phyloP scores from a whole-genome alignment of 2,888 invertebrate species.

The Orchesellides sinensis region DNA sequence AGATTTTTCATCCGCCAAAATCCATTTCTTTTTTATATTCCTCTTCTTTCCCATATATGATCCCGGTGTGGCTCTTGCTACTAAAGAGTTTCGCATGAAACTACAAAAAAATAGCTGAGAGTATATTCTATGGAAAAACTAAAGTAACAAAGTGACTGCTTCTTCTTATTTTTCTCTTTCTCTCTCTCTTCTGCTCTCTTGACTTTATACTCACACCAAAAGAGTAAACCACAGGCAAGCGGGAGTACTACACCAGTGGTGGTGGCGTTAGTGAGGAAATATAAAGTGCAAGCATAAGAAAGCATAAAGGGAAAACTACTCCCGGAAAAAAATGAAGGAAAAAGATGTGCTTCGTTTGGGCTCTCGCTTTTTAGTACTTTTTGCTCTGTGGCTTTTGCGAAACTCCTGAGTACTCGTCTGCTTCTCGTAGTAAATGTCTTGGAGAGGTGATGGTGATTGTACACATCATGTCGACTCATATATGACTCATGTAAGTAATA shows the following conservation, averaged over 20 bases:
- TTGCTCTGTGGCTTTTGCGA: background rate
- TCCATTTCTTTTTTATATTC: slow-evolving; percentile 45
- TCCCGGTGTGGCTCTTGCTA: slow-evolving; percentile 45
- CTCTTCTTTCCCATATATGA: slow-evolving; percentile 36
- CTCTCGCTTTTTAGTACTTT: slow-evolving; percentile 8
- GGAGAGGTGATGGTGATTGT: slow-evolving; percentile 38
- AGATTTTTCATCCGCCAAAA: slow-evolving; percentile 57
- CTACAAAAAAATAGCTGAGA: background rate
- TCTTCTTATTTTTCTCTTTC: background rate
- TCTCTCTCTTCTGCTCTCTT: slow-evolving; percentile 43
- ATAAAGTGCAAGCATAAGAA: slow-evolving; percentile 22
- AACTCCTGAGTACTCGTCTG: background rate
- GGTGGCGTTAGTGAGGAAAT: background rate
- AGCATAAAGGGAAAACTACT: slow-evolving; percentile 46
- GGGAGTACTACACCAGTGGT: slow-evolving; percentile 9
- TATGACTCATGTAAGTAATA: background rate
- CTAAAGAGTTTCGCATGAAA: too few species aligned
- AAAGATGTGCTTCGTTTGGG: slow-evolving; percentile 7
- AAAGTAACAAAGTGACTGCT: background rate
- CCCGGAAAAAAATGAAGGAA: too few species aligned
- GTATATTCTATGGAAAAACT: slow-evolving; percentile 24
- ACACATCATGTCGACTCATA: slow-evolving; percentile 28
- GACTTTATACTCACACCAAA: slow-evolving; percentile 40
- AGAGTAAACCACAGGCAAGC: slow-evolving; percentile 25
- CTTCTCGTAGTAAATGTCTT: slow-evolving; percentile 10